Evolutionary conservation across 2,113 vertebrate species (phyloP), one percentile per base, ranked within the genome.

Genomic region (Rhinoderma darwinii): DNA sequence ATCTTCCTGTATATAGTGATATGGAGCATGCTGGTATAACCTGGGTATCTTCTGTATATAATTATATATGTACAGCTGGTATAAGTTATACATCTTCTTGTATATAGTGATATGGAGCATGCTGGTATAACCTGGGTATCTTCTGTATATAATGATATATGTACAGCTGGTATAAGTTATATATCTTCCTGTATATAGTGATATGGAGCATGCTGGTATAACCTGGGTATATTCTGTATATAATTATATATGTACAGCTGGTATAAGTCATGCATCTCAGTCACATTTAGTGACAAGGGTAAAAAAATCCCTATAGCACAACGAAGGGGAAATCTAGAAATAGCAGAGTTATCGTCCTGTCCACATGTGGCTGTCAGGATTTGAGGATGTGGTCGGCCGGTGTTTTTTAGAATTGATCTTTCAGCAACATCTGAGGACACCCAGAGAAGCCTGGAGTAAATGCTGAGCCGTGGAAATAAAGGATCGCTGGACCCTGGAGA

Each of bases 351-450:
- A 95, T 95, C 95, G 61, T 80, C 68, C 74, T 37, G 66, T 73
- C 90, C 79, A 89, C 90, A 87, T n/a, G 66, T 89, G 82, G 35
- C 89, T 83, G 32, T 82, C 89, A 89, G 92, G 93, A 94, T 94
- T 95, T 94, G 92, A 90, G 89, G 89, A 91, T 91, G 87, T 86
- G 89, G 93, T 89, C 82, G 27, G 63, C 70, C 88, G 1, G n/a
- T 72, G 89, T 43, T 90, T 54, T 84, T 72, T 7, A 86, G 74
- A 83, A 91, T 75, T 91, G 95, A 95, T 95, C 95, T 92, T 80
- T 74, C 54, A 77, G 54, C 88, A 93, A 93, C 93, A 91, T 15
- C 83, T 78, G 89, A 88, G 88, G 59, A 37, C 41, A 14, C 47
- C 14, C 1, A 39, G 37, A 63, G 35, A n/a, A 66, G 39, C 3